These are phyloP conservation scores for Enoplosus armatus DNA, from an alignment of 2,797 vertebrate species.

Conservation along the genomic window DNA sequence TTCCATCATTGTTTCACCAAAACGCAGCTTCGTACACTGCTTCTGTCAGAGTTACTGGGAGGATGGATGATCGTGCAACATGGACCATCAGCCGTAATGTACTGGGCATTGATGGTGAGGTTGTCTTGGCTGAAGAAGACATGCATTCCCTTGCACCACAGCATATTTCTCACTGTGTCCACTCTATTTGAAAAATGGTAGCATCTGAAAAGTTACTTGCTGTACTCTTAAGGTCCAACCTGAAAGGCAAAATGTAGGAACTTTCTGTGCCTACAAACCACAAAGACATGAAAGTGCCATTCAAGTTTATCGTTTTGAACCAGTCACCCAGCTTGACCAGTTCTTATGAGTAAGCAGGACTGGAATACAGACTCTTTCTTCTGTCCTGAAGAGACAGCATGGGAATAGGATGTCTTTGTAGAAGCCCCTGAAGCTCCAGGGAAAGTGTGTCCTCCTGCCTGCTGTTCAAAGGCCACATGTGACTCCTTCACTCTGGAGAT, in stretches of 20 bases:
- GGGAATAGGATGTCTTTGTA: conserved; percentile 30
- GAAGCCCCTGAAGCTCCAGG: conserved; percentile 12
- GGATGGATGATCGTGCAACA: not conserved
- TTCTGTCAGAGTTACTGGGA: conserved; percentile 1
- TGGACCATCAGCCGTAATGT: not conserved
- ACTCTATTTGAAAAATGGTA: conserved; percentile 27
- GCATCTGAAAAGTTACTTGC: conserved; percentile 37
- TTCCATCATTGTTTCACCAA: conserved; percentile 5
- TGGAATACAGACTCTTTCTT: conserved; percentile 30
- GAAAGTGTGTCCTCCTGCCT: not conserved
- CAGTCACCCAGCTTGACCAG: conserved; percentile 34
- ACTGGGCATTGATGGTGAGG: conserved; percentile 1
- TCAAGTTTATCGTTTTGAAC: conserved; percentile 59
- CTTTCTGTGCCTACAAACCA: conserved; percentile 38
- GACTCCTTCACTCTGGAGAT: conserved; percentile 21
- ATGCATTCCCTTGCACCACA: conserved; percentile 1
- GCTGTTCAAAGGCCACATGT: conserved; percentile 11
- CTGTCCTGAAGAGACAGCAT: too few relatives aligned
- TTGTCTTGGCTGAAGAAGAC: conserved; percentile 28
- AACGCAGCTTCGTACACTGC: not conserved
- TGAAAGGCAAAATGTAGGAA: conserved; percentile 35
- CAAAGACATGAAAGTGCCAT: conserved; percentile 72
- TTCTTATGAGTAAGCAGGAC: conserved; percentile 36
- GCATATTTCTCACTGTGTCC: conserved; percentile 17
- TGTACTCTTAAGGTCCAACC: conserved; percentile 27